phyloP scores from a whole-genome alignment of 2,113 vertebrate species.

The Hirundichthys speculiger region DNA sequence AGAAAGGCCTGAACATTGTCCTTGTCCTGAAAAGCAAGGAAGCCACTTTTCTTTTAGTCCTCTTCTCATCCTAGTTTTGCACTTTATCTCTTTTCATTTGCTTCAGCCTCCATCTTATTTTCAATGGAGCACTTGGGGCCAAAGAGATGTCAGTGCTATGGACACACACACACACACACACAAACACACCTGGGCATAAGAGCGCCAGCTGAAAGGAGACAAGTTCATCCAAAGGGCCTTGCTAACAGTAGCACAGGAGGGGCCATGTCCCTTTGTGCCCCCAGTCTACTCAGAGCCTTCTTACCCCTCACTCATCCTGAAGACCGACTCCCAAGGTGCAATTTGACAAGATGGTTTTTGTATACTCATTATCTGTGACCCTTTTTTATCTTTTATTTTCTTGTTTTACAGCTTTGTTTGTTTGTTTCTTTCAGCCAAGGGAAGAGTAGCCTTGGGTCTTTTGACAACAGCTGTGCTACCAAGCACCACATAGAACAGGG shows the following conservation, averaged over 20 bases:
- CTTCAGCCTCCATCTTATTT: conserved; percentile 75
- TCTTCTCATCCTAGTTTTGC: conserved; percentile 78
- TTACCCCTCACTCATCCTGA: conserved; percentile 66
- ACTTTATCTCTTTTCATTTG: conserved; percentile 80
- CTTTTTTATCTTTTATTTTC: conserved; percentile 76
- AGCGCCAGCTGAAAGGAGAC: conserved; percentile 76
- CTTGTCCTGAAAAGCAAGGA: conserved; percentile 79
- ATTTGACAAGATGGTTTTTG: conserved; percentile 76
- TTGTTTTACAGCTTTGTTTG: conserved; percentile 80
- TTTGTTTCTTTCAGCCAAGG: conserved; percentile 76
- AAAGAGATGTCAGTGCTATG: conserved; percentile 74
- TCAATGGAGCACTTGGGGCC: conserved; percentile 79
- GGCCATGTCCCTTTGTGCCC: conserved; percentile 72
- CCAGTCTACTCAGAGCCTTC: conserved; percentile 65
- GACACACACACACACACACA: conserved; percentile 55
- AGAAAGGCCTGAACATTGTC: conserved; percentile 76
- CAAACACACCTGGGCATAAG: conserved; percentile 79
- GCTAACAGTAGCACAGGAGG: conserved; percentile 77
- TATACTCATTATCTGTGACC: conserved; percentile 79
- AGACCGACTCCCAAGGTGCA: conserved; percentile 77
- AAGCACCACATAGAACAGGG: conserved; percentile 65
- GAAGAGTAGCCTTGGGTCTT: conserved; percentile 71
- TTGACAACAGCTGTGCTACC: conserved; percentile 77
- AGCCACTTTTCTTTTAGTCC: conserved; percentile 77
- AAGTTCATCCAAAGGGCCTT: conserved; percentile 77